Evolutionary conservation across 2,113 vertebrate genomes (phyloP), one percentile per base, ranked within the genome.

Genomic region (Oncorhynchus keta): DNA sequence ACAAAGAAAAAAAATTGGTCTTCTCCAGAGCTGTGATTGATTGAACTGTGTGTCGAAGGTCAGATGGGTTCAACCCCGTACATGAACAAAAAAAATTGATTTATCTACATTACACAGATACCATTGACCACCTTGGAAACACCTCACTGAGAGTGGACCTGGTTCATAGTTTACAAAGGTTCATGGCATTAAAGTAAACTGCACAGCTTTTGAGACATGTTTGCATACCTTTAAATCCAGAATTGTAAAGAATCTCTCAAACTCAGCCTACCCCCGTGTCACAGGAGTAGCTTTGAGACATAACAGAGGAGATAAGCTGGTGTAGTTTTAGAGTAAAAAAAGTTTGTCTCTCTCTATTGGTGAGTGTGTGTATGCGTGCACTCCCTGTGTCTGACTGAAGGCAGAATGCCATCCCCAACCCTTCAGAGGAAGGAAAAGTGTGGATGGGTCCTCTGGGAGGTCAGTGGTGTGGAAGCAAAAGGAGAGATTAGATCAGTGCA

Each of bases 391-490:
- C 39, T 45, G 39, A 45, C 9, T 45, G 9, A 45, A 71, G 49
- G 28, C 55, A 81, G 59, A 75, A 79, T 75, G 76, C 76, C 77
- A 59, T 83, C 84, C 84, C 78, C 76, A 86, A 88, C 83, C 75
- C 82, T 88, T 64, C 12, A 28, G 75, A 79, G 90, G 88, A 91
- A 86, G 84, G 80, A 79, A 82, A 89, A 71, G 82, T 87, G 88
- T 91, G 88, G 85, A 81, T 73, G 79, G 84, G 89, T 84, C 89
- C 80, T 86, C 73, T 16, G 28, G 64, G 86, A 89, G 91, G 89
- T 93, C 90, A 86, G 61, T 62, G 80, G 81, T 80, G 74, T 82
- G 83, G 86, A 91, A 90, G 89, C 87, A 91, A 91, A 78, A 86
- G 70, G 81, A 84, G 86, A 84, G 5, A 35, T 35, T 6, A 7